Base-by-base conservation (phyloP, 2,888 invertebrate species). In the Cheilosia soror region DNA sequence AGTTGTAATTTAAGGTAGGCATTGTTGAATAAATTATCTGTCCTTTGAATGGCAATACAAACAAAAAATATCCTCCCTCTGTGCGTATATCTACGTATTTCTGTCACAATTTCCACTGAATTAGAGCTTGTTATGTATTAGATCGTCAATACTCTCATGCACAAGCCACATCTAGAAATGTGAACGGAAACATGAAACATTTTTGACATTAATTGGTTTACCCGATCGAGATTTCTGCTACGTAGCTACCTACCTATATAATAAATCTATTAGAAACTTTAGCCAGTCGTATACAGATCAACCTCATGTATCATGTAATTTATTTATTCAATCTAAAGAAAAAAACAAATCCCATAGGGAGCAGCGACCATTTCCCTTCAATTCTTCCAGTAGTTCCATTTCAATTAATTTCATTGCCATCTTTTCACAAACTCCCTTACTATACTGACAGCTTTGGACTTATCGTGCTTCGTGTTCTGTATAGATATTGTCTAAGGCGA, bases 401-500 rank as follows among this genome's bases (percentile, higher is more conserved):
- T 58, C 58, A 79, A 72, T 72, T 79, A 79, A 44, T 49, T 71
- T 58, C 58, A 51, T 58, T 63, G 57, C 25, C 71, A 57, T 78
- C 37, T 62, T 40, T 40, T 55, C 4, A 60, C 31, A 37, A 44
- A 53, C 13, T 31, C 63, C 40, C 55, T 55, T 11, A 31, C 37
- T 49, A 9, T 47, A 15, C 42, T 33, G 31, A 37, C 51, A 40
- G 37, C 44, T 20, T 62, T 58, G n/a, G 27, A 33, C 44, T 65
- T 65, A 60, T 57, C 77, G 77, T 72, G 71, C 27, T 58, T 71
- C 42, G 40, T 66, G 71, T 71, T 82, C 76, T 27, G 25, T 15
- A 11, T 31, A 63, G 65, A 58, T 76, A 82, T 82, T 71, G 44
- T 13, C 71, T 60, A 72, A 71, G 55, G 66, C 58, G 65, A 77